A percentile compares a stretch with the other conserved stretches of the same genome.
phyloP scores from a whole-genome alignment of 2,113 vertebrate species.

The Geococcyx californianus region DNA sequence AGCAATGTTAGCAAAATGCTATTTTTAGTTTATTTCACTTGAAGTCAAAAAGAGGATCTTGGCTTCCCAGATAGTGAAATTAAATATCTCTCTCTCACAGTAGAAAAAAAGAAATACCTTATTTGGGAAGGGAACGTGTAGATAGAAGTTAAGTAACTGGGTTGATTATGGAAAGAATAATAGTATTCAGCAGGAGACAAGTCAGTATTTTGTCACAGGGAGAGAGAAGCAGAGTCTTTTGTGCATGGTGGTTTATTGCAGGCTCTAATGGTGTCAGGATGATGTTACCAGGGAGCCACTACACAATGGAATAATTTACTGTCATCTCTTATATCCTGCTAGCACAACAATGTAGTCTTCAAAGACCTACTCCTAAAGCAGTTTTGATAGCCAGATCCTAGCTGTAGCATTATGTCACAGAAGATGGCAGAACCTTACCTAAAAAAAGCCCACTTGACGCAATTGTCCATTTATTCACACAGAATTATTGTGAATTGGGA shows the following conservation, averaged over 20 bases:
- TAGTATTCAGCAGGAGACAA: not conserved
- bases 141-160: not conserved
- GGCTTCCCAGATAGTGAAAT: not conserved
- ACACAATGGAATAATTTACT: conserved; percentile 50
- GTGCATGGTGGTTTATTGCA: conserved; percentile 23
- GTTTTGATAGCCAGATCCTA: not conserved
- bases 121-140: not conserved
- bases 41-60: conserved; percentile 36
- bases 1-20: conserved; percentile 9
- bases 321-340: conserved; percentile 12
- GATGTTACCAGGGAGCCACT: conserved; percentile 1
- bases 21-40: conserved; percentile 43
- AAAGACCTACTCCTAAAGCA: not conserved
- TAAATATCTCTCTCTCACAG: not conserved
- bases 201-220: conserved; percentile 1
- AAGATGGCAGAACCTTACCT: not conserved
- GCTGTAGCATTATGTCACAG: not conserved
- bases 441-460: not conserved
- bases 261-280: conserved; percentile 8
- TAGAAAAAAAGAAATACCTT: not conserved
- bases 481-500: not conserved
- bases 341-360: not conserved
- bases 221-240: conserved; percentile 23
- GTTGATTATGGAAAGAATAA: conserved; percentile 3
- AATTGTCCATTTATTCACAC: not conserved